phyloP scores from a whole-genome alignment of 2,797 vertebrate genomes.

The Catamblyrhynchus diadema region DNA sequence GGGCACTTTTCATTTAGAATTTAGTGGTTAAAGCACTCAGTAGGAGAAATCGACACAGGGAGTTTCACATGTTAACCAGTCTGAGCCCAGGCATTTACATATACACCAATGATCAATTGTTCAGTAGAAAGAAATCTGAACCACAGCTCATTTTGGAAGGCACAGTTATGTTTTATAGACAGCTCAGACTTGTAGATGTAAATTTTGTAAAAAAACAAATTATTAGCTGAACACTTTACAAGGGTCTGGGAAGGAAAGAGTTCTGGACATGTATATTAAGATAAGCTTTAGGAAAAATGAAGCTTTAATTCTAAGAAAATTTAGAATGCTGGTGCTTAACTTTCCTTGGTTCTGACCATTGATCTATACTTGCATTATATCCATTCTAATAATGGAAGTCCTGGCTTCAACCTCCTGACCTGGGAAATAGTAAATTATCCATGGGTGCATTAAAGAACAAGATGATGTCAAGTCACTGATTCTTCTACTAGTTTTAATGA shows the following conservation, averaged over 20 bases:
- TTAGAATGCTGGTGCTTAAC: not conserved
- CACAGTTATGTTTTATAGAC: not conserved
- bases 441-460: not conserved
- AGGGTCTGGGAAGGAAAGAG: not conserved
- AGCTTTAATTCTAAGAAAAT: not conserved
- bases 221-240: not conserved
- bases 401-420: not conserved
- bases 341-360: rapidly evolving
- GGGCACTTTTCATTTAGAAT: not conserved
- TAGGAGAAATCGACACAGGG: not conserved
- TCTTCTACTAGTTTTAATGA: not conserved
- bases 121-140: not conserved
- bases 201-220: not conserved
- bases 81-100: not conserved
- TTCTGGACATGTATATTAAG: not conserved
- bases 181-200: not conserved
- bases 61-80: not conserved
- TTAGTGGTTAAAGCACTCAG: not conserved
- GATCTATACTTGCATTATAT: not conserved
- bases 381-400: not conserved
- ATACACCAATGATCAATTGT: not conserved
- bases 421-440: not conserved
- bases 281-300: not conserved
- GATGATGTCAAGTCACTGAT: not conserved
- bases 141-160: not conserved